Base-by-base conservation (phyloP, 1,140 invertebrate species). In the Halyomorpha halys region DNA sequence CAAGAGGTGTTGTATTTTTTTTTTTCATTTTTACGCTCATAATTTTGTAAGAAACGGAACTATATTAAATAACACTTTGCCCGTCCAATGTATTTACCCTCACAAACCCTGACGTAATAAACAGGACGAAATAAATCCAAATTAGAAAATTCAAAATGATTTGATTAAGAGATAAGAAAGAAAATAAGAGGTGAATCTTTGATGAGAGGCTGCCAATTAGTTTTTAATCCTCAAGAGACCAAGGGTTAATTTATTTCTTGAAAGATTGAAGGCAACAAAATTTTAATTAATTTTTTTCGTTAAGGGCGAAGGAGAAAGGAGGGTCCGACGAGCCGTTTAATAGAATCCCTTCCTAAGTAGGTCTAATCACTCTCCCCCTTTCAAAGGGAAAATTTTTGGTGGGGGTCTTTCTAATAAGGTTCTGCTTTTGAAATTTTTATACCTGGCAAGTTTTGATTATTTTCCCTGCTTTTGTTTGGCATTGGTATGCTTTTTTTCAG, bases 231-330 rank as follows among this genome's bases (percentile, higher is more conserved):
- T 56, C 53, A 16, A 56, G 53, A 56, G 53, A 25, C 53, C 23
- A 23, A 56, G 23, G 19, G 19, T 56, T 56, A 56, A 56, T 56
- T 56, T 56, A 56, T 56, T 56, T 25, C 53, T 25, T 56, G 19
- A 56, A 56, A 56, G 53, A 56, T 56, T 56, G 53, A 56, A 56
- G 53, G 53, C 53, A 56, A 56, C 53, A 56, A 56, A 56, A 56
- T 56, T 56, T 56, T 56, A 56, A 56, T 56, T 56, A 56, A 56
- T 56, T 56, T 56, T 47, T 49, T 49, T 49, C n/a, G 18, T 56
- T 56, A 56, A 49, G 47, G 47, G 21, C 47, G 47, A 18, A 56
- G 53, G 53, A 39, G 34, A 39, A 39, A 39, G 34, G 11, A 39
- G 34, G 34, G 34, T 39, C 34, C 34, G 34, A 56, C 18, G 53